These are phyloP conservation scores for Ophion ellenae DNA, from an alignment of 2,888 invertebrate genomes.

Conservation along the genomic window DNA sequence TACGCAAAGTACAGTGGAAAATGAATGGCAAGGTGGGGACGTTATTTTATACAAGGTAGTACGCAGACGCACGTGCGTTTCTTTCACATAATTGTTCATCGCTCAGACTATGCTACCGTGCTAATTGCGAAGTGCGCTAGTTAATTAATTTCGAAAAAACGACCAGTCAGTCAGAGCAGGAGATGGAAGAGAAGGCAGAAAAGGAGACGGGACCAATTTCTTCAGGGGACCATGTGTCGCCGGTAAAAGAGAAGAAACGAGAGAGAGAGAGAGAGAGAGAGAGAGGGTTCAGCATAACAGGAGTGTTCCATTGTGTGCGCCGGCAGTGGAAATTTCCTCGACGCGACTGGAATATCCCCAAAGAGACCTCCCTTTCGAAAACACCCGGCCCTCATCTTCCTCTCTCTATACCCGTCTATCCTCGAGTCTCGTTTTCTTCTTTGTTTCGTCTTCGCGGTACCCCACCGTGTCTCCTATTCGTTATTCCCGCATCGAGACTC, in stretches of 20 bases:
- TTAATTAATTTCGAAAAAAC: no score
- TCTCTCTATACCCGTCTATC: slow-evolving; percentile 31
- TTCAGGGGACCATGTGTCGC: no score
- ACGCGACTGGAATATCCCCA: slow-evolving; percentile 66
- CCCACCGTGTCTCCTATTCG: not conserved
- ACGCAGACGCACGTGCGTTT: no score
- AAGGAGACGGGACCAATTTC: no score
- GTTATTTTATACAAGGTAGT: no score
- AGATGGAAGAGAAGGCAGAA: no score
- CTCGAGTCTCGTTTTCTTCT: slow-evolving; percentile 7
- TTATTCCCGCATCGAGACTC: not conserved
- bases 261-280: not conserved
- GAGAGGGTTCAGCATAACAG: not conserved
- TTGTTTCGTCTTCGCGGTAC: slow-evolving; percentile 8
- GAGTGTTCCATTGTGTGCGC: slow-evolving; percentile 2
- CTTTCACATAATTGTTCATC: no score
- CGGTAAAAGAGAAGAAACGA: not conserved
- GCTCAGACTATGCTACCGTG: no score
- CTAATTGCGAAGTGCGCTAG: no score
- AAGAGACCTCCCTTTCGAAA: slow-evolving; percentile 10
- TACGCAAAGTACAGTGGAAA: no score
- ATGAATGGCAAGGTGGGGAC: no score
- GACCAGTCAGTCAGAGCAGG: no score
- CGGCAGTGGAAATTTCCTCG: slow-evolving; percentile 67
- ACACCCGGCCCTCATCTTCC: slow-evolving; percentile 5